Conservation (phyloP, 1,140 invertebrate species). For the Thaumatotibia leucotreta region DNA sequence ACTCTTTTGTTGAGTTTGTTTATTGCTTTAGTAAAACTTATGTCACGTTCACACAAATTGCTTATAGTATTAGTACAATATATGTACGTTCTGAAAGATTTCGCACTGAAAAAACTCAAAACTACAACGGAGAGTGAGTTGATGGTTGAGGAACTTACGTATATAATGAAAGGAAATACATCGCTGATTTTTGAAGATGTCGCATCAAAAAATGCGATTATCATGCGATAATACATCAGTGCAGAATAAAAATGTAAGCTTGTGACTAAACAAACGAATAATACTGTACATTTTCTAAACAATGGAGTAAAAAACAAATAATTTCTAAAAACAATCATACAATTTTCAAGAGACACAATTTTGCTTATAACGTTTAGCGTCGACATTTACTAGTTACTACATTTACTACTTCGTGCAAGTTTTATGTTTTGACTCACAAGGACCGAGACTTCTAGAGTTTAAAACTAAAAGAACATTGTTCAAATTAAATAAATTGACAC, state of each 20-base stretch:
- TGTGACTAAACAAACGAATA: not conserved
- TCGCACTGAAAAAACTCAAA: not conserved
- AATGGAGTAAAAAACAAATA: not conserved
- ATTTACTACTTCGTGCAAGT: not conserved
- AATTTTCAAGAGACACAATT: not conserved
- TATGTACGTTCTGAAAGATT: not conserved
- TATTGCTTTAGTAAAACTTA: not conserved
- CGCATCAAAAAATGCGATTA: not conserved
- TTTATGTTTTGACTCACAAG: not conserved
- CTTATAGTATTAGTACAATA: not conserved
- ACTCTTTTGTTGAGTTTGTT: not conserved
- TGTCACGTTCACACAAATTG: not conserved
- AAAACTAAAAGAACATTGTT: no score
- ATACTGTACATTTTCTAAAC: not conserved
- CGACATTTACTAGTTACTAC: no score
- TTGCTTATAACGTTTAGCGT: not conserved
- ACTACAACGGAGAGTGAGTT: not conserved
- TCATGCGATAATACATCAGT: not conserved
- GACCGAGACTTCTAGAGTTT: not conserved
- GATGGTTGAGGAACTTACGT: not conserved
- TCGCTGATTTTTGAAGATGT: not conserved
- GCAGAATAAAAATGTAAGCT: not conserved
- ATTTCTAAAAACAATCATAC: not conserved
- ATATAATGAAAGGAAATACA: not conserved
- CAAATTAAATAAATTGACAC: no score